These are phyloP conservation scores for Pseudeuparius sepicola DNA, from an alignment of 2,888 invertebrate genomes.

Conservation along the genomic window DNA sequence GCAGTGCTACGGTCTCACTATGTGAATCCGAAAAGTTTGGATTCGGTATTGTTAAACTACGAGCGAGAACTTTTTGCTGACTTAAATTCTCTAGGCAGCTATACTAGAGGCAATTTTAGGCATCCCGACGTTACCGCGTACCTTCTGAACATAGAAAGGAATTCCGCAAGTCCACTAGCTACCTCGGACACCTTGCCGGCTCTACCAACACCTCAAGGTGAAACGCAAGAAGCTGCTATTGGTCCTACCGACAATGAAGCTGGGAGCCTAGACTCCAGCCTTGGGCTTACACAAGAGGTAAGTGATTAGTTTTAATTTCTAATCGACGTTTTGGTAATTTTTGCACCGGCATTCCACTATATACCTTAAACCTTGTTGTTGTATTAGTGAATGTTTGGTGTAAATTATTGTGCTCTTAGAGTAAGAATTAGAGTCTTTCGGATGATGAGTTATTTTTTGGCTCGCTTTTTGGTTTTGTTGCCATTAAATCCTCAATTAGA, in stretches of 20 bases:
- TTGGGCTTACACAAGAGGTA: conserved; percentile 36
- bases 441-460: too few species aligned
- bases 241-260: conserved; percentile 23
- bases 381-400: too few species aligned
- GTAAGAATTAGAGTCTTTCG: too few species aligned
- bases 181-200: conserved; percentile 20
- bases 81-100: conserved; percentile 58
- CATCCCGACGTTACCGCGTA: conserved; percentile 50
- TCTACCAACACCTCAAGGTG: conserved; percentile 18
- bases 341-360: too few species aligned
- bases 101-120: conserved; percentile 43
- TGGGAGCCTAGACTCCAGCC: conserved; percentile 19
- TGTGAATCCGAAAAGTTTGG: conserved; percentile 62
- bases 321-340: too few species aligned
- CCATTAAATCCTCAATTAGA: too few species aligned
- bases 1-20: conserved; percentile 50
- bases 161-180: conserved; percentile 23
- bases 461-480: too few species aligned
- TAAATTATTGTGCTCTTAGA: too few species aligned
- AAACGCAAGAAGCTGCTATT: conserved; percentile 17
- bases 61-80: conserved; percentile 65
- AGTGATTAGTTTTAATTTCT: too few species aligned
- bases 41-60: conserved; percentile 59
- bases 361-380: too few species aligned
- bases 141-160: conserved; percentile 47